Percentiles rank a stretch among this genome's conserved stretches.
These are phyloP conservation scores for Aleiodes sp. DNA, from an alignment of 1,140 invertebrate species.

Conservation along the genomic window DNA sequence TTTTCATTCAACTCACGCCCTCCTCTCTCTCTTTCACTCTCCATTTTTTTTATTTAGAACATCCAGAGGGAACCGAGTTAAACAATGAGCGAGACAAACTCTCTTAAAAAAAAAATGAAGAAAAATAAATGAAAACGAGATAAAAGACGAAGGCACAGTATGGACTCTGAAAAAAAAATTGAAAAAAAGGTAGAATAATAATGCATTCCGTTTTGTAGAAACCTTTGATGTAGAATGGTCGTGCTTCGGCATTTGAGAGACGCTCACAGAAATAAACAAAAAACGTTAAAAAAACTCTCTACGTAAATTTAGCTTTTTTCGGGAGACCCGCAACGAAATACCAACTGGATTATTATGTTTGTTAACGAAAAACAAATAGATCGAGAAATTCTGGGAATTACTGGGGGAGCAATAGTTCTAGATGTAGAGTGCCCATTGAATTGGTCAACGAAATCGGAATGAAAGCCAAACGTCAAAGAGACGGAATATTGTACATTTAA, in stretches of 20 bases:
- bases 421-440: too few species aligned
- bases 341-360: neutral
- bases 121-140: neutral
- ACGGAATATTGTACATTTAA: too few species aligned
- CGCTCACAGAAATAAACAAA: neutral
- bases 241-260: neutral
- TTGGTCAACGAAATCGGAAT: too few species aligned
- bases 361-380: neutral
- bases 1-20: neutral
- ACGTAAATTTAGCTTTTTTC: neutral
- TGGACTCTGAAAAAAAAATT: neutral
- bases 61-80: too few species aligned
- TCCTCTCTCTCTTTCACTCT: neutral
- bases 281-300: neutral
- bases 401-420: too few species aligned
- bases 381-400: too few species aligned
- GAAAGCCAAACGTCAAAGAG: too few species aligned
- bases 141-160: neutral
- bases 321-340: neutral
- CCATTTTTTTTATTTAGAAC: too few species aligned
- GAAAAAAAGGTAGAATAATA: neutral
- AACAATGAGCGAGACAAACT: constrained; percentile 10
- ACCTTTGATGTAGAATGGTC: neutral
- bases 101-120: neutral
- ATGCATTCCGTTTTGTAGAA: constrained; percentile 4